These are phyloP conservation scores for Sitophilus oryzae DNA, from an alignment of 1,140 invertebrate genomes.

Conservation along the genomic window DNA sequence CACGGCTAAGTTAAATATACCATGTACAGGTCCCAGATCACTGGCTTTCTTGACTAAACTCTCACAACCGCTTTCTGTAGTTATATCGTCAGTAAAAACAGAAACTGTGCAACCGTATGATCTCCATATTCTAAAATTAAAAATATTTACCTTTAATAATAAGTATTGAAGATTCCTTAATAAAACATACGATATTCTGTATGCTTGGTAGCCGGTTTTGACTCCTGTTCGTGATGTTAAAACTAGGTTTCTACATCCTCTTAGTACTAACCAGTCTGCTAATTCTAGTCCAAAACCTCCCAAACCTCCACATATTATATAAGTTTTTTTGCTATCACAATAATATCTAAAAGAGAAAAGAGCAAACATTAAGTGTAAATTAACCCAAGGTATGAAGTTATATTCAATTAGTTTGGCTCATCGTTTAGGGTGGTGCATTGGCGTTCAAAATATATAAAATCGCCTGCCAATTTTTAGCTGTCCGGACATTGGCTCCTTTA, in stretches of 20 bases:
- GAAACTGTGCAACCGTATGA: constrained; percentile 55
- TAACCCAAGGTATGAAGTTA: too few relatives aligned
- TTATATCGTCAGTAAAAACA: constrained; percentile 60
- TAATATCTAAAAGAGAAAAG: constrained; percentile 11
- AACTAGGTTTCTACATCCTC: constrained; percentile 72
- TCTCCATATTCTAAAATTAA: constrained; percentile 53
- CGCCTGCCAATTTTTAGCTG: too few relatives aligned
- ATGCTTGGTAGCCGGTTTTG: constrained; percentile 71
- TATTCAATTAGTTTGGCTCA: too few relatives aligned
- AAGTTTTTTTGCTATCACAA: constrained; percentile 47
- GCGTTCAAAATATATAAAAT: too few relatives aligned
- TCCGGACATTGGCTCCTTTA: too few relatives aligned
- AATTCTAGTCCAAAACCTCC: constrained; percentile 89
- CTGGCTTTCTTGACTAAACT: too few relatives aligned
- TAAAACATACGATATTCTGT: constrained; percentile 49
- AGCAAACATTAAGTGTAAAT: too few relatives aligned
- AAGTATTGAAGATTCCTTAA: background rate
- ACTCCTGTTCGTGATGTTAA: constrained; percentile 75
- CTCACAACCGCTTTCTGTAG: too few relatives aligned
- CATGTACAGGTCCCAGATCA: too few relatives aligned
- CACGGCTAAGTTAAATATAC: too few relatives aligned
- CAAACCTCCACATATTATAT: constrained; percentile 66
- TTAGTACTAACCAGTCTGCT: constrained; percentile 76
- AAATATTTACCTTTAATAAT: background rate
- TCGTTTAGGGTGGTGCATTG: too few relatives aligned